A percentile compares a stretch with the other conserved stretches of the same genome.
These are phyloP conservation scores for Trematomus loennbergii DNA, from an alignment of 2,113 vertebrate species.

Conservation along the genomic window DNA sequence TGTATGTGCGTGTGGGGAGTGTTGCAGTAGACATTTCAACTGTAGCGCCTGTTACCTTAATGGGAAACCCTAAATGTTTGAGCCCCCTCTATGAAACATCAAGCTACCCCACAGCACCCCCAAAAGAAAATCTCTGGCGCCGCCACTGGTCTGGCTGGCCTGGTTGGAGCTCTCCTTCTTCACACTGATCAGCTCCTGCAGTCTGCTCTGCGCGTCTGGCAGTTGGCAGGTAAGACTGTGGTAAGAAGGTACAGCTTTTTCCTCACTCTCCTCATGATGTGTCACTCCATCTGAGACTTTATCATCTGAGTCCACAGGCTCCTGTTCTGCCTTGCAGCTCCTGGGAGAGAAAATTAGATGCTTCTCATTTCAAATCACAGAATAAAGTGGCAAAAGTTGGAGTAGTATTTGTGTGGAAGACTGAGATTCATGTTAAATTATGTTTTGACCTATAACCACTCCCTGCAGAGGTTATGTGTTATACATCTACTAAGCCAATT, in stretches of 20 bases:
- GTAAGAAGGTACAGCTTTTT: slow-evolving; percentile 33
- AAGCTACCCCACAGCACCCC: no score
- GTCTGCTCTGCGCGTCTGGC: slow-evolving; percentile 70
- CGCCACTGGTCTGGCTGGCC: slow-evolving; percentile 79
- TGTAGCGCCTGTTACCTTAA: no score
- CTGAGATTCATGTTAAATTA: no score
- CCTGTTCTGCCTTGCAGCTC: slow-evolving; percentile 88
- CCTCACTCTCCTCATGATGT: neutral
- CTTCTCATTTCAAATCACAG: neutral
- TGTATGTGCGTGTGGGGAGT: no score
- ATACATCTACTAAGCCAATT: no score
- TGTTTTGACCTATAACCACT: no score
- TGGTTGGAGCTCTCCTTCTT: slow-evolving; percentile 82
- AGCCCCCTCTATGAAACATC: no score
- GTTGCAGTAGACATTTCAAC: no score
- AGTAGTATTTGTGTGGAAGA: no score
- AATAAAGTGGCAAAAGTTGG: neutral
- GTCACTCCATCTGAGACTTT: slow-evolving; percentile 60
- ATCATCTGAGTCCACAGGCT: slow-evolving; percentile 91
- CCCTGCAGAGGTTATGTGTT: no score
- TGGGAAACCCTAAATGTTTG: no score
- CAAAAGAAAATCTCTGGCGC: no score
- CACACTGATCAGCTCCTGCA: slow-evolving; percentile 75
- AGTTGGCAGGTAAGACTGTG: slow-evolving; percentile 77
- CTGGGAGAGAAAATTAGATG: slow-evolving; percentile 70